Evolutionary conservation across 2,888 invertebrate genomes (phyloP), one percentile per base, ranked within the genome.

Genomic region (Caenorhabditis sp.): DNA sequence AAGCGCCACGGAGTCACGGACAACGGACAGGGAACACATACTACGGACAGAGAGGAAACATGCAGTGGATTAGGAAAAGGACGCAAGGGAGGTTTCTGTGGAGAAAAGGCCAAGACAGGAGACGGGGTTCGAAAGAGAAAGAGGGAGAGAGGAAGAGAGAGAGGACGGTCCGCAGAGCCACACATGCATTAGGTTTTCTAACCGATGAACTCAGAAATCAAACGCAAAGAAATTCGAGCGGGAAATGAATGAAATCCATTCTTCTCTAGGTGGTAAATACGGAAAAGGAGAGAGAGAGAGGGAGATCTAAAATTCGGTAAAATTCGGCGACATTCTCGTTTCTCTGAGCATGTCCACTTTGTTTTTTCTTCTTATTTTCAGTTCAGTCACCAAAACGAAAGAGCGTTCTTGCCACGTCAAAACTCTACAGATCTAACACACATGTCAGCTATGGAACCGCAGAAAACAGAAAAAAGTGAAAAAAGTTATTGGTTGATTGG

Each of bases 1-100:
- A 76, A 76, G 76, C 76, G 76, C 76, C 76, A 76, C 67, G 67
- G 61, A 64, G 35, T 70, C 72, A 64, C 56, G 47, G 72, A 64
- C 56, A 62, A 55, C 24, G 40, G 40, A 64, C 72, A 72, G 64
- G 28, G 64, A 2, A 47, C 64, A 72, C 71, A 55, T 64, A 72
- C 72, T 64, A 65, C 24, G 50, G 62, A 80, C 64, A 65, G 61
- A 62, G 44, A 74, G 24, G 35, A 32, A n/a, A 37, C 40, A 60
- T 55, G 67, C 60, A 44, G 40, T 32, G 56, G 35, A 65, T 53
- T 47, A 26, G 55, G 28, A 58, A 37, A 70, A 32, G 37, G 32
- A 32, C 32, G 32, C n/a, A 32, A 9, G 32, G 32, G 9, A 32
- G 32, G 32, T 2, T 13, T 2, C 11, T 2, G 13, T 5, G 6